phyloP scores from a whole-genome alignment of 2,888 invertebrate genomes.

The Zelleria hepariella region DNA sequence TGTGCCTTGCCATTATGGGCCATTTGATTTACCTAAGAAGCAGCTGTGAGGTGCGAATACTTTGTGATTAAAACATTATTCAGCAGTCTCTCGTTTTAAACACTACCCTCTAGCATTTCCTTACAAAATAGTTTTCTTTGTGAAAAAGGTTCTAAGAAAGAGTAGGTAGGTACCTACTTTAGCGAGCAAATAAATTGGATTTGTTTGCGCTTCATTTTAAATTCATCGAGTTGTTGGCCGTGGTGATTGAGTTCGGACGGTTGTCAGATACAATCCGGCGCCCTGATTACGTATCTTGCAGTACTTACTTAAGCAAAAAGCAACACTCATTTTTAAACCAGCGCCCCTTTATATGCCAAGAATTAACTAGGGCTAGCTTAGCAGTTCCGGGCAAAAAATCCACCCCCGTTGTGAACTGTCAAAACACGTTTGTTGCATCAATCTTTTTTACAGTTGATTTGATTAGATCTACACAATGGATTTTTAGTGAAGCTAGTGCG shows the following conservation, averaged over 20 bases:
- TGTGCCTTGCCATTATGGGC: background rate
- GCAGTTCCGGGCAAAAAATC: too few species aligned
- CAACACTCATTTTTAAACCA: too few species aligned
- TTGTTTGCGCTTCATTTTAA: background rate
- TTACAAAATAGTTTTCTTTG: background rate
- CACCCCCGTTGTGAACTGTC: too few species aligned
- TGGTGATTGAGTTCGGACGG: background rate
- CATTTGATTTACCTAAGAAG: conserved; percentile 5
- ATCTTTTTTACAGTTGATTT: too few species aligned
- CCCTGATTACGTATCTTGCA: too few species aligned
- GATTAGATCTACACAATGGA: too few species aligned
- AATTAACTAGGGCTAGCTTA: too few species aligned
- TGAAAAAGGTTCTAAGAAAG: background rate
- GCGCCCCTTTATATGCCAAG: too few species aligned
- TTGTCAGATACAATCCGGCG: background rate
- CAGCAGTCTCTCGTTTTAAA: background rate
- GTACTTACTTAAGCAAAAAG: too few species aligned
- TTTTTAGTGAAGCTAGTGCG: too few species aligned
- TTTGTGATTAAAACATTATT: background rate
- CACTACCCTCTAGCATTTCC: background rate
- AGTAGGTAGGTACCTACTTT: too few species aligned
- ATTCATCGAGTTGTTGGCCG: background rate
- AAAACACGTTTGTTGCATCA: too few species aligned
- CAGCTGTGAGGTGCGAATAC: conserved; percentile 11
- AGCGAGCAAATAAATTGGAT: background rate